These are phyloP conservation scores for Philypnodon macrostomus DNA, from an alignment of 2,797 vertebrate genomes.

Conservation along the genomic window DNA sequence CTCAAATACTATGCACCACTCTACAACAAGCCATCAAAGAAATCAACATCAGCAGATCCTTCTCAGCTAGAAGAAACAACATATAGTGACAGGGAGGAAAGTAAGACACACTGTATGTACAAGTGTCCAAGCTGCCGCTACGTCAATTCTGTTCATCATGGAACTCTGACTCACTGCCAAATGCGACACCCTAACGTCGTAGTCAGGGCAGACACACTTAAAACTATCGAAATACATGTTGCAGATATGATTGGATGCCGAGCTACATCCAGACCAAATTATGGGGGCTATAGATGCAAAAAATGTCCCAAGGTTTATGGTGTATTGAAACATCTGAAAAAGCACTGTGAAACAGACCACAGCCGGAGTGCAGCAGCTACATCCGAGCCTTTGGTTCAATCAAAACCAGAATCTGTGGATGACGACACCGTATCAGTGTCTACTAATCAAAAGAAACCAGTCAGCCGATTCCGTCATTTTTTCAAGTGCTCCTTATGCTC, in stretches of 20 bases:
- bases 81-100: slow-evolving; percentile 1
- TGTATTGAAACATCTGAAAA: slow-evolving; percentile 79
- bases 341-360: slow-evolving; percentile 80
- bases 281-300: slow-evolving; percentile 83
- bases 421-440: not conserved
- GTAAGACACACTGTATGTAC: slow-evolving; percentile 59
- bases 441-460: slow-evolving; percentile 72
- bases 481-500: slow-evolving; percentile 83
- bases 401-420: slow-evolving; percentile 63
- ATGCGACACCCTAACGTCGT: slow-evolving; percentile 80
- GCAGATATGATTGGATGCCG: slow-evolving; percentile 65
- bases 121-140: slow-evolving; percentile 86
- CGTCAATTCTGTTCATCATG: slow-evolving; percentile 83
- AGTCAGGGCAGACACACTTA: slow-evolving; percentile 81
- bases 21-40: slow-evolving; percentile 63
- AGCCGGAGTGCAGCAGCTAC: slow-evolving; percentile 61
- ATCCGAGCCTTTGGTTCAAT: too few relatives aligned
- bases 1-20: slow-evolving; percentile 79
- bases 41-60: slow-evolving; percentile 54
- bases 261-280: slow-evolving; percentile 72
- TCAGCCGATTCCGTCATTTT: slow-evolving; percentile 64
- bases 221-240: slow-evolving; percentile 75
- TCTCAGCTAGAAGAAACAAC: slow-evolving; percentile 56
- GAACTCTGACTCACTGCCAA: slow-evolving; percentile 88
- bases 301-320: slow-evolving; percentile 79